Conservation (phyloP, 2,797 vertebrate genomes). For the Urosaurus nigricauda region DNA sequence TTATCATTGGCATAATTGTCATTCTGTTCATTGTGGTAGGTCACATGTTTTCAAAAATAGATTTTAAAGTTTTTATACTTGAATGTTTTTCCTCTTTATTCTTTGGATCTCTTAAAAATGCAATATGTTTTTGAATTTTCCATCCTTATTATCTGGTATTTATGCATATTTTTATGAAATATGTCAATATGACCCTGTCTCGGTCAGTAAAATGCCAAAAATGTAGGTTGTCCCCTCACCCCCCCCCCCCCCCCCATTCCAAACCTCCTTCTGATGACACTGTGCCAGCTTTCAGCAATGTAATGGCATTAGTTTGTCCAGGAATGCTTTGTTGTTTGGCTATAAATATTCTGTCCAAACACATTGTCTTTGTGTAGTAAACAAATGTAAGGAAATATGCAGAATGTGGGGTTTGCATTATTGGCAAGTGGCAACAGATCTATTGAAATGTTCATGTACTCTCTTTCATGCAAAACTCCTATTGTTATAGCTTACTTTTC, state of each 20-base stretch:
- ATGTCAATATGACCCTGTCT: neutral
- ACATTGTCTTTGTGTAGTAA: conserved; percentile 57
- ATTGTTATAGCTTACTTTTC: neutral
- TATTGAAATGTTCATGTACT: conserved; percentile 32
- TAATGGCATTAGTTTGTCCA: conserved; percentile 30
- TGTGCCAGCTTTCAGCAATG: conserved; percentile 44
- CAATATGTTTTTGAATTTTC: neutral
- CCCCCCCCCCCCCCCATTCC: too few species aligned
- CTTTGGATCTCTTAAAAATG: neutral
- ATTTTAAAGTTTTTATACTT: neutral
- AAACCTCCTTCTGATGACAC: conserved; percentile 8
- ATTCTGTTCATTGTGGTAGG: neutral
- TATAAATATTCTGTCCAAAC: conserved; percentile 42
- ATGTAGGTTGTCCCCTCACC: too few species aligned
- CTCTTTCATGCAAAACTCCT: neutral
- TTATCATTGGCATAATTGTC: neutral
- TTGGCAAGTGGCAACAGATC: conserved; percentile 56
- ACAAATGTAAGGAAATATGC: conserved; percentile 36
- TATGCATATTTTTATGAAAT: neutral
- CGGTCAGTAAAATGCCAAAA: neutral
- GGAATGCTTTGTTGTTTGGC: conserved; percentile 3
- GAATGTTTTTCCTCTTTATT: neutral
- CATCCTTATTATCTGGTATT: neutral
- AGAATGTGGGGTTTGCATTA: conserved; percentile 54
- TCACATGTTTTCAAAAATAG: neutral